Conservation (phyloP, 2,888 invertebrate genomes). For the Hoplodrina blanda region DNA sequence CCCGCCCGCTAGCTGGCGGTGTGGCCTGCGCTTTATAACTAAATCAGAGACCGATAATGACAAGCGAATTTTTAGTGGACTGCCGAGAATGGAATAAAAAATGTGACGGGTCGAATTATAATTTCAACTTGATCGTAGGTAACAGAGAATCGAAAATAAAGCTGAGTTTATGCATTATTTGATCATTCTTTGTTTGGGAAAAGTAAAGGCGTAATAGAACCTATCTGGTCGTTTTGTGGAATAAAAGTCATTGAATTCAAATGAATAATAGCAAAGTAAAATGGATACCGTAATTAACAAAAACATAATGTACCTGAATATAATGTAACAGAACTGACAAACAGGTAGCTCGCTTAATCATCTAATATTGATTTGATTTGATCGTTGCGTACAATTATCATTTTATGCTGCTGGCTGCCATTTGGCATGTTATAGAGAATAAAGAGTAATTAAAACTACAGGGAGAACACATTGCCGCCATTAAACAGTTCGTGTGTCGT, state of each 20-base stretch:
- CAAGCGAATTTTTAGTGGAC: conserved; percentile 17
- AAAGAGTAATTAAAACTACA: conserved; percentile 40
- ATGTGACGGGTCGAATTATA: conserved; percentile 14
- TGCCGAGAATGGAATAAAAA: conserved; percentile 32
- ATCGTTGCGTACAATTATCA: conserved; percentile 5
- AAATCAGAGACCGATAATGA: conserved; percentile 8
- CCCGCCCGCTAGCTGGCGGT: too few relatives aligned
- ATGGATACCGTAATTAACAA: conserved; percentile 4
- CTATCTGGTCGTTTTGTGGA: background rate
- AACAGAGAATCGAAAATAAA: conserved; percentile 3
- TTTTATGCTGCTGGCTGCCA: conserved; percentile 10
- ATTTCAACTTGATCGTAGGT: conserved; percentile 3
- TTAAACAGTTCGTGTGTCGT: conserved; percentile 25
- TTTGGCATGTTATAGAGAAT: conserved; percentile 26
- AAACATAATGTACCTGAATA: background rate
- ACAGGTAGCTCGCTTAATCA: conserved; percentile 9
- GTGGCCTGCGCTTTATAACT: conserved; percentile 2
- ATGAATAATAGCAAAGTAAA: conserved; percentile 11
- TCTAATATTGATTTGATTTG: conserved; percentile 21
- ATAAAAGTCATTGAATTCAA: conserved; percentile 4
- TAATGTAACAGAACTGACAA: background rate
- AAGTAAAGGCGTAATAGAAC: background rate
- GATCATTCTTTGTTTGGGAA: conserved; percentile 25
- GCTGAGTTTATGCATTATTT: conserved; percentile 19
- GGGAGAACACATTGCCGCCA: conserved; percentile 20